Conservation (phyloP, 1,140 invertebrate genomes). For the Vollenhovia emeryi region DNA sequence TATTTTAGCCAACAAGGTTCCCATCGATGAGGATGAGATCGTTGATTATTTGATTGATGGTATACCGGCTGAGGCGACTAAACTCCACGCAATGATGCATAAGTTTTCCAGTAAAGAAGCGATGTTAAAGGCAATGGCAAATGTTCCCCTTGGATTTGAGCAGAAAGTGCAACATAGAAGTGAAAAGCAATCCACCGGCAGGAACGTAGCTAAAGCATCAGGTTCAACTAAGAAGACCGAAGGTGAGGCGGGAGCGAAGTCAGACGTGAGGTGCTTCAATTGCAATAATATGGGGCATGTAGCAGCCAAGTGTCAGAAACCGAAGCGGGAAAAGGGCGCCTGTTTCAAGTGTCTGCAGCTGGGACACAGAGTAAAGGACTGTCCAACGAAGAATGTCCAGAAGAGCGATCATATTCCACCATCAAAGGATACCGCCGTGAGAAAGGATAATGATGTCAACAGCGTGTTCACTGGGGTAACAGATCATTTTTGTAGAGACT, state of each 20-base stretch:
- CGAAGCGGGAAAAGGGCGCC: not conserved
- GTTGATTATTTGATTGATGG: not conserved
- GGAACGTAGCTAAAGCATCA: rapidly evolving
- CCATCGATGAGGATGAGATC: not conserved
- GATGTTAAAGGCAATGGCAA: not conserved
- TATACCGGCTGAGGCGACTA: not conserved
- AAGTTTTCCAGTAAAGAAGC: not conserved
- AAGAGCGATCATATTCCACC: too few species aligned
- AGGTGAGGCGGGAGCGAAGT: not conserved
- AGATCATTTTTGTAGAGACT: too few species aligned
- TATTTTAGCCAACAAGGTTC: not conserved
- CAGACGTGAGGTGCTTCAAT: too few species aligned
- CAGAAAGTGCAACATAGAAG: not conserved
- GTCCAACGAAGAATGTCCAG: not conserved
- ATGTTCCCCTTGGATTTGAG: not conserved
- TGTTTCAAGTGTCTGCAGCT: not conserved
- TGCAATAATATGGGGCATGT: not conserved
- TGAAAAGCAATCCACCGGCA: rapidly evolving
- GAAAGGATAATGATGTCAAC: too few species aligned
- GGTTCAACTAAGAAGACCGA: not conserved
- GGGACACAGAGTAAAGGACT: not conserved
- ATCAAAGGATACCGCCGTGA: too few species aligned
- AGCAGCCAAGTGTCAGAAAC: not conserved
- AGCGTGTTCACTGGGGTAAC: too few species aligned
- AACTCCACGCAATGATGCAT: not conserved